Evolutionary conservation across 2,888 invertebrate genomes (phyloP).

Genomic region (Kuschelorhynchus macadamiae): DNA sequence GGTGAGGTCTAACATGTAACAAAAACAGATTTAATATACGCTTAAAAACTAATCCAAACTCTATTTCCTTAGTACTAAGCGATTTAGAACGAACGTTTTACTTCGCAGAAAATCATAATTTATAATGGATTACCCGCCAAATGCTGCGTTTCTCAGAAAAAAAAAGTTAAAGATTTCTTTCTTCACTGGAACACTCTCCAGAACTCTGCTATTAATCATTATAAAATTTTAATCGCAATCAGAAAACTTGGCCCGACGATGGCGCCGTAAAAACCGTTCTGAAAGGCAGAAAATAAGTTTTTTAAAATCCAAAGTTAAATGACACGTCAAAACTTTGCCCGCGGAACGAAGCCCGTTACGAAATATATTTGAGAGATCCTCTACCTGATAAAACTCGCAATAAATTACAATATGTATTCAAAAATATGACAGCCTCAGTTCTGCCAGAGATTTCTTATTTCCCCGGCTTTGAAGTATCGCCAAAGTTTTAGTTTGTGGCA

Average conservation of each 20-base stretch:
- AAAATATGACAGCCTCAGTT: constrained; percentile 29
- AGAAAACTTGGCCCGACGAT: constrained; percentile 32
- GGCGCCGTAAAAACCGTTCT: constrained; percentile 32
- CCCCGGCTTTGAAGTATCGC: constrained; percentile 31
- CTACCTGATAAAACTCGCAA: constrained; percentile 44
- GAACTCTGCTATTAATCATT: constrained; percentile 3
- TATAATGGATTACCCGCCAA: no score
- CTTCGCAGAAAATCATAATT: no score
- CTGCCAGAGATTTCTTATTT: constrained; percentile 36
- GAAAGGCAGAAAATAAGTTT: constrained; percentile 45
- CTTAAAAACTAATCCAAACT: no score
- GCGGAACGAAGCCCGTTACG: constrained; percentile 4
- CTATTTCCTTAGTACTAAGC: no score
- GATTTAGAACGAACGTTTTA: no score
- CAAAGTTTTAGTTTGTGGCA: constrained; percentile 30
- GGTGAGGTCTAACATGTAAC: no score
- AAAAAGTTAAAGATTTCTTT: no score
- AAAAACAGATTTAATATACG: no score
- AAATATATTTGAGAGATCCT: constrained; percentile 32
- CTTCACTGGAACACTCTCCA: no score
- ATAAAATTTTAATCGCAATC: constrained; percentile 14
- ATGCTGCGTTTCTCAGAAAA: no score
- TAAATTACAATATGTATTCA: constrained; percentile 44
- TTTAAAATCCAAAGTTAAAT: constrained; percentile 47
- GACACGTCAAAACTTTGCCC: constrained; percentile 39